Evolutionary conservation across 1,140 invertebrate species (phyloP), one percentile per base, ranked within the genome.

Genomic region (Bradynema listronoti): DNA sequence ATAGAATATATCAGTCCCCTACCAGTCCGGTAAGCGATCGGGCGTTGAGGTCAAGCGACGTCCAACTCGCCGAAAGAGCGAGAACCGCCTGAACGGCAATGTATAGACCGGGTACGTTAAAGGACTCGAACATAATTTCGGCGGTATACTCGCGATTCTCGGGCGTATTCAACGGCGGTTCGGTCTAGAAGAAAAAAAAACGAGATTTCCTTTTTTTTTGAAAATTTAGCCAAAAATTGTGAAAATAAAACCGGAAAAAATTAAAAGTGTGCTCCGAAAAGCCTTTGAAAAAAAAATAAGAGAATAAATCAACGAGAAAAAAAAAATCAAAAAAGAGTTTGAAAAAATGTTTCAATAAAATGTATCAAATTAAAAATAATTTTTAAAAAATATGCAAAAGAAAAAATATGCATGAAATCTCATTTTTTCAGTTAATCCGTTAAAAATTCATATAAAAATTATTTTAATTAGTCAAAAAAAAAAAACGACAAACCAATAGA

Each of bases 111-210:
- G 95, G 94, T 56, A 98, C 93, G 82, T 98, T 99, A 80, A 99
- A 99, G 22, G 93, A 94, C 81, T 99, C 95, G 81, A 99, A 99
- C 94, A 99, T 98, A 63, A 99, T 99, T 84, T 99, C 95, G 69
- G 94, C 94, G 63, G 91, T 91, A 75, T 96, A 98, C 83, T 99
- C 95, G 50, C 95, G 83, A 81, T 99, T 99, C 81, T 99, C 95
- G 14, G 95, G 95, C 3, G 95, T 97, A 80, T 99, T 99, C 60
- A 99, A 81, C 19, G 95, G 95, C n/a, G 95, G 95, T 81, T 99
- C 95, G 7, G 95, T 99, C 83, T 83, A 67, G 60, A 71, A 64
- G 14, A 49, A n/a, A 47, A 24, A 32, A 71, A 58, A 25, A 51
- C 25, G 5, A 9, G 29, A 47, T 9, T 30, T 32, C 27, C 5